Base-by-base conservation (phyloP, 2,113 vertebrate species). In the Coreoperca whiteheadi region DNA sequence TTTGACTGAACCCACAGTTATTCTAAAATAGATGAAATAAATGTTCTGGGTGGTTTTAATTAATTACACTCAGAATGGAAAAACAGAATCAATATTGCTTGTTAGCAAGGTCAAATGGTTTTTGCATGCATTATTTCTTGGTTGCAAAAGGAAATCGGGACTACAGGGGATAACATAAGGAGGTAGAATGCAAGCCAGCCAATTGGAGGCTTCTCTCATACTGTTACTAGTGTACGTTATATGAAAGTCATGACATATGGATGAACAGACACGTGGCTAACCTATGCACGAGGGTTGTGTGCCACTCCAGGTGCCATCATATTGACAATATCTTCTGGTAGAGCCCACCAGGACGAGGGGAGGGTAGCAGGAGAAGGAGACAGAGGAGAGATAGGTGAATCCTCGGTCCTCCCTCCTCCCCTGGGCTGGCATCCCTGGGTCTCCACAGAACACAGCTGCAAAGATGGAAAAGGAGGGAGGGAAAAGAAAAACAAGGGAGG, bases 261-360 rank as follows among this genome's bases (percentile, higher is more conserved):
- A 80, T 10, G 15, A 46, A 77, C 18, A 41, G 51, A 34, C 2
- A 2, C 32, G 15, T 15, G 34, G 37, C 94, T 93, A 51, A 99
- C 98, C 98, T 85, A 99, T 99, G 88, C 98, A 99, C 92, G 97
- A 99, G 57, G 98, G 98, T 78, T 99, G 98, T 1, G 96, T 98
- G 20, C 98, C 98, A 9, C 98, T 99, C 98, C 98, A 99, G 0
- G 92, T 96, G 83, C 98, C 98, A 2, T 99, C 98, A 0, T 98
- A 97, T 81, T 99, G 98, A 93, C 98, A 99, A 90, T 98, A 99
- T 70, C 98, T 94, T 48, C 96, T 93, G 0, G 96, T 93, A 0
- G 98, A 99, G 0, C 98, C 98, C 90, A 99, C 98, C 66, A 99
- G 94, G 85, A 99, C 88, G 1, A 98, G 94, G 0, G 98, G 97